A percentile compares a stretch with the other conserved stretches of the same genome.
Evolutionary conservation across 2,888 invertebrate genomes (phyloP).

Genomic region (Ormyrus pomaceus): DNA sequence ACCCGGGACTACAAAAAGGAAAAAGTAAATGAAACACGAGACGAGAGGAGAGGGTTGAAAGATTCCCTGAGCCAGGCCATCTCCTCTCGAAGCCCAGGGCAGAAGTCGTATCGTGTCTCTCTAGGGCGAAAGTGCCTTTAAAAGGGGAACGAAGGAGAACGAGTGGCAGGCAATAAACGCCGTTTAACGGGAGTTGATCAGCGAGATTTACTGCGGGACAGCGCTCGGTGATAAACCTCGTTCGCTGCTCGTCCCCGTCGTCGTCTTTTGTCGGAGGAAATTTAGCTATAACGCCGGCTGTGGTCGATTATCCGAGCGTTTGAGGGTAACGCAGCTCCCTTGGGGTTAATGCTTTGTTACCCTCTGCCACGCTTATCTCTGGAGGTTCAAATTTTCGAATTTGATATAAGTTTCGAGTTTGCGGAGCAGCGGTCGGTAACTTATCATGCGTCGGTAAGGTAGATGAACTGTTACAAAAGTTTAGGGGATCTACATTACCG

Average conservation of each 20-base stretch:
- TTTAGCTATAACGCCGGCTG: background rate
- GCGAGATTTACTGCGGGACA: conserved; percentile 39
- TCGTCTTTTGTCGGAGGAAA: background rate
- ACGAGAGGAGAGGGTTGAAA: background rate
- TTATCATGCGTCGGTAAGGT: conserved; percentile 32
- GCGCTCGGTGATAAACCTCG: conserved; percentile 41
- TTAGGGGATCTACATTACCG: conserved; percentile 13
- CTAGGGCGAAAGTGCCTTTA: conserved; percentile 22
- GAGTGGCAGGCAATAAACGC: conserved; percentile 39
- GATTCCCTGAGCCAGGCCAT: background rate
- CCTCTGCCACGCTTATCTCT: background rate
- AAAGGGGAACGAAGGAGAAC: conserved; percentile 28
- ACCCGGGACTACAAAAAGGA: background rate
- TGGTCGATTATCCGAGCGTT: background rate
- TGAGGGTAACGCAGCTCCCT: conserved; percentile 16
- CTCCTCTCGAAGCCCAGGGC: background rate
- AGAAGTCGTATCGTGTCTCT: conserved; percentile 2
- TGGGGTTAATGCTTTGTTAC: conserved; percentile 6
- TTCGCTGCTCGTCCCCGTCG: background rate
- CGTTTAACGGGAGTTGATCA: conserved; percentile 52
- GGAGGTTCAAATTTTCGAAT: conserved; percentile 2
- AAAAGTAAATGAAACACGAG: conserved; percentile 36
- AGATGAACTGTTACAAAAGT: background rate
- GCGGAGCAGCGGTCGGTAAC: background rate
- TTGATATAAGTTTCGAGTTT: background rate